These are phyloP conservation scores for Bos taurus DNA, from an alignment of 2,113 vertebrate genomes.

Conservation along the genomic window ARS-UCD2.0 NC_037352.1:36009001-36009500, in stretches of 20 bases:
- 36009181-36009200: not conserved
- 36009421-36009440: not conserved
- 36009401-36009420: not conserved
- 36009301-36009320: not conserved
- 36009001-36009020: not conserved
- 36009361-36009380: not conserved
- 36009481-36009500: not conserved
- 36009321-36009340: not conserved
- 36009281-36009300: not conserved
- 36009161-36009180: not conserved
- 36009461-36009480: not conserved
- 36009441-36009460: not conserved
- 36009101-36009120: not conserved
- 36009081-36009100: not conserved
- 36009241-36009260: not conserved
- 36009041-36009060: not conserved
- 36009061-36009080: not conserved
- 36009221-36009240: not conserved
- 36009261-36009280: not conserved
- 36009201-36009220: not conserved
- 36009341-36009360: not conserved
- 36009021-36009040: not conserved
- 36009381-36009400: not conserved
- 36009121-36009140: not conserved
- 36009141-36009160: not conserved